Evolutionary conservation across 2,888 invertebrate species (phyloP), one percentile per base, ranked within the genome.

Genomic region (Pachycephus smyrnensis): DNA sequence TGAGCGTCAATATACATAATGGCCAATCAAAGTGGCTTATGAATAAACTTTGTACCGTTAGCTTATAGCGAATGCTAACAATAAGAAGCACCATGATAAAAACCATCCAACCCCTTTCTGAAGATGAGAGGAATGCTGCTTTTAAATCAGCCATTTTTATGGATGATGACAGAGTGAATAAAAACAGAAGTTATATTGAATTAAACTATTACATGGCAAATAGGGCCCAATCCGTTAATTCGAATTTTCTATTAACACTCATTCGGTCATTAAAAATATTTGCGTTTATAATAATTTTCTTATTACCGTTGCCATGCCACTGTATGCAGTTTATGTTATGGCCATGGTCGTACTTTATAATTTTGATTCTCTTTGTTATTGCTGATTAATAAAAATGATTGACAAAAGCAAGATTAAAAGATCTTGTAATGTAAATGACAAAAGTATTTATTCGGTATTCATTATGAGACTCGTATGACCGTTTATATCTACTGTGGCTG

Each of bases 401-500:
- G 40, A 40, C 1, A 40, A 40, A 23, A 23, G 55, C 2, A 9
- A 23, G 55, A 55, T 55, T 9, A 23, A 55, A 23, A 15, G 9
- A 55, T 55, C 55, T 55, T 55, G 55, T 9, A 9, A 55, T 55
- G 55, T 55, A 55, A 23, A 55, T 55, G 55, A 55, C 55, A 23
- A 55, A 55, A 55, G 55, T 55, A 55, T 55, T 55, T 55, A 55
- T 55, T 55, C 55, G 23, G 55, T 55, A 55, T 55, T 55, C 6
- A 55, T 55, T 55, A 55, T 55, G 23, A 23, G 55, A 55, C 55
- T 55, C 55, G 23, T 55, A 55, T 55, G 9, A 55, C 55, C 55
- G 55, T 55, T 55, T 55, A 23, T 55, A 55, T 55, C 55, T 55
- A 55, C 55, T 15, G 55, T 55, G 55, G 55, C 30, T 78, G 80